Evolutionary conservation across 2,888 invertebrate genomes (phyloP), one percentile per base, ranked within the genome.

Genomic region (Tachina grossa): DNA sequence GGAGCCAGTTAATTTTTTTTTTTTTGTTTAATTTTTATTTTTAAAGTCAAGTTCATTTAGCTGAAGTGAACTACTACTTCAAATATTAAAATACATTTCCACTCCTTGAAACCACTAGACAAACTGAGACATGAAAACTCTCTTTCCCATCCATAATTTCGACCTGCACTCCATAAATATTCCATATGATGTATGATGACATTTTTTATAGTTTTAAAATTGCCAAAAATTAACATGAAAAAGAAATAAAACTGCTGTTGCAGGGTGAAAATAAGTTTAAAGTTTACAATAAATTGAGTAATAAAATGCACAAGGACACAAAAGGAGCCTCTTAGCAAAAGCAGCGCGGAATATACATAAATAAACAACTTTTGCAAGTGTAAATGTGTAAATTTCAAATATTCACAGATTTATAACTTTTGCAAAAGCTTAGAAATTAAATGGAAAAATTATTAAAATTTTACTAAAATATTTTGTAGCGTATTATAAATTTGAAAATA

Each of bases 331-430:
- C 51, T 47, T 22, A 45, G 77, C 53, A 39, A 47, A 16, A 71
- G 45, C 31, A n/a, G n/a, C 53, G 31, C 5, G 55, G 39, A 43
- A 41, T 59, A 16, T n/a, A n/a, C n/a, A n/a, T 14, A 78, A 88
- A n/a, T 6, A 16, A 61, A n/a, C 53, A 69, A 53, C 16, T 19
- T 19, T 31, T 41, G 8, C 5, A 74, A 74, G 89, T 90, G 90
- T 88, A 89, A 90, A 90, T 90, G 90, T 89, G 90, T 88, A 89
- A 90, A 90, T 89, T 89, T 14, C 79, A 49, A 41, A 82, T 6
- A 69, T 43, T 59, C 45, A 51, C 19, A 45, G 66, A 74, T 80
- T 74, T 74, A 74, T 59, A 55, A 74, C 45, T 19, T 68, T 84
- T 22, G 63, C 43, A 77, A 81, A 77, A 77, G 81, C 68, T 81